These are phyloP conservation scores for Manis pentadactyla DNA, from an alignment of 2,797 vertebrate genomes.

Conservation along the genomic window DNA sequence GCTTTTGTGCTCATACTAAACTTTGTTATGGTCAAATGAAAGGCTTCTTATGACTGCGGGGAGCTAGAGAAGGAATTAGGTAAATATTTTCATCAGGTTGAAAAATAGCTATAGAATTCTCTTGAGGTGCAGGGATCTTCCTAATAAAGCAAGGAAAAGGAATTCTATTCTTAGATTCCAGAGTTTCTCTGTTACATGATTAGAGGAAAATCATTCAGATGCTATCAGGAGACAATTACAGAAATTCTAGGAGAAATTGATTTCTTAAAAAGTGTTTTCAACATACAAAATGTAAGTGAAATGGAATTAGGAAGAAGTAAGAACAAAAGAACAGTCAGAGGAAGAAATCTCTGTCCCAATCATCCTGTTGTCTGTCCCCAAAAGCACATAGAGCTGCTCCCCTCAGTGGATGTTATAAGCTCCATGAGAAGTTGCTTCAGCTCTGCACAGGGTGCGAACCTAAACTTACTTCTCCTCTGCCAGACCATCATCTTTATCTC, in stretches of 20 bases:
- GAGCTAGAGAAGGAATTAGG: background rate
- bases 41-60: background rate
- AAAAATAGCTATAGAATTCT: background rate
- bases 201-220: background rate
- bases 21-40: background rate
- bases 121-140: background rate
- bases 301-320: background rate
- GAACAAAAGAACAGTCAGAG: background rate
- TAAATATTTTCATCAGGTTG: background rate
- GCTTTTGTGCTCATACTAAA: background rate
- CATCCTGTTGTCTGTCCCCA: background rate
- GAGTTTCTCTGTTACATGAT: background rate
- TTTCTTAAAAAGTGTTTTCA: background rate
- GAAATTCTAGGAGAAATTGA: background rate
- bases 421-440: background rate
- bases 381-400: background rate
- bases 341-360: background rate
- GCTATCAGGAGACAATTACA: background rate
- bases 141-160: background rate
- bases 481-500: background rate
- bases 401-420: no score
- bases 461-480: background rate
- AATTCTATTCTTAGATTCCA: background rate
- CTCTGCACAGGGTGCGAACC: background rate
- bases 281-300: background rate